Conservation (phyloP, 2,797 vertebrate genomes). For the Xenentodon cancila region DNA sequence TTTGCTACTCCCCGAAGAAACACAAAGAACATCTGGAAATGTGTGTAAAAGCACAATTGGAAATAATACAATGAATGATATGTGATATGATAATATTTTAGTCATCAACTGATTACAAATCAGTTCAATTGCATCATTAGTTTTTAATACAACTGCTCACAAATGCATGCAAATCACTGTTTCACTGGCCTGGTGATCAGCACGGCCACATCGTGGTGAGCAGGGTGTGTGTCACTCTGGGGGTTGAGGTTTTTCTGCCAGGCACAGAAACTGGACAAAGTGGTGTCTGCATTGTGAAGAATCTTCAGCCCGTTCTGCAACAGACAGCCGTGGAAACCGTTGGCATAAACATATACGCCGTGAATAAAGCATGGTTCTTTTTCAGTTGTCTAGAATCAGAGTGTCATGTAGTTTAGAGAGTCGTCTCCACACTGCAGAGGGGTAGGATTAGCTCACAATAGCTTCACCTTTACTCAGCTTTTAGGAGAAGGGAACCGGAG, state of each 20-base stretch:
- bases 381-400: neutral
- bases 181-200: constrained; percentile 90
- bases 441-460: neutral
- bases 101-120: neutral
- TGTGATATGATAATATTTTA: no score
- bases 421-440: neutral
- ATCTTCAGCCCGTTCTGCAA: constrained; percentile 95
- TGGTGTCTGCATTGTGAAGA: constrained; percentile 93
- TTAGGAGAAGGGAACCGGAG: no score
- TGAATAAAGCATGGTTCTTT: neutral
- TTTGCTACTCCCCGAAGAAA: no score
- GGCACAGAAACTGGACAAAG: constrained; percentile 94
- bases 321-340: neutral
- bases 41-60: no score
- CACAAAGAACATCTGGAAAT: no score
- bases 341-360: neutral
- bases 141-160: neutral
- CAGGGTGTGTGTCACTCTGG: constrained; percentile 92
- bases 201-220: constrained; percentile 93
- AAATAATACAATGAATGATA: no score
- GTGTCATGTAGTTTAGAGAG: neutral
- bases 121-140: neutral
- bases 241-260: constrained; percentile 98
- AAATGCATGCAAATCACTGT: neutral
- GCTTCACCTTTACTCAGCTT: no score